Conservation (phyloP, 2,888 invertebrate genomes). For the Hartigia nigra region DNA sequence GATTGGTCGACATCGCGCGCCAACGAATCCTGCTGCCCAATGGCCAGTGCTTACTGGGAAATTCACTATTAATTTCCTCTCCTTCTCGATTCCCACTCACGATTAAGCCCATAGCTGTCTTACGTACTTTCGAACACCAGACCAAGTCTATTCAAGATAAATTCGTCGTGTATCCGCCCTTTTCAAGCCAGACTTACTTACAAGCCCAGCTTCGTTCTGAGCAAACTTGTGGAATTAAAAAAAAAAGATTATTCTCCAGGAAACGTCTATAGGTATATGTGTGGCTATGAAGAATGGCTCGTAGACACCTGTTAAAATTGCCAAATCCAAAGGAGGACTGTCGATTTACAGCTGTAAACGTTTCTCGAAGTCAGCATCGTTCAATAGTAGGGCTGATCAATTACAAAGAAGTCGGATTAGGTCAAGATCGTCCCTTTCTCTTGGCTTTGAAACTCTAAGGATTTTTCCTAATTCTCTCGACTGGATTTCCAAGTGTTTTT, state of each 20-base stretch:
- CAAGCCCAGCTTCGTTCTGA: not conserved
- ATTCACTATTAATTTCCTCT: not conserved
- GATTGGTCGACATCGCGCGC: constrained; percentile 26
- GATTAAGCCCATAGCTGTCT: not conserved
- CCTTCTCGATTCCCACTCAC: not conserved
- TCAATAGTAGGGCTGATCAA: not conserved
- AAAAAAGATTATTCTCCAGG: not conserved
- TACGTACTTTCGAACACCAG: not conserved
- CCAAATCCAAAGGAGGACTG: not conserved
- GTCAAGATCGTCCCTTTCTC: not conserved
- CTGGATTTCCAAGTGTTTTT: not conserved
- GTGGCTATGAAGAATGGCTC: not conserved
- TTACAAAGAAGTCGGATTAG: not conserved
- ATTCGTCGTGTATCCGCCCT: not conserved
- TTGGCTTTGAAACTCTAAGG: not conserved
- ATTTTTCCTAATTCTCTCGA: not conserved
- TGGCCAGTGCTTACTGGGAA: not conserved
- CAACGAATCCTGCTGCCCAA: not conserved
- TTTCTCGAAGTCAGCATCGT: not conserved
- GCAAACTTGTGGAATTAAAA: not conserved
- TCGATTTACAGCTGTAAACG: not conserved
- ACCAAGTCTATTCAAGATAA: not conserved
- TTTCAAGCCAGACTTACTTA: not conserved
- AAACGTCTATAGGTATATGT: not conserved
- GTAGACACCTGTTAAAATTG: not conserved